Evolutionary conservation across 2,797 vertebrate species (phyloP).

Genomic region (Alcedo quadribrachys): DNA sequence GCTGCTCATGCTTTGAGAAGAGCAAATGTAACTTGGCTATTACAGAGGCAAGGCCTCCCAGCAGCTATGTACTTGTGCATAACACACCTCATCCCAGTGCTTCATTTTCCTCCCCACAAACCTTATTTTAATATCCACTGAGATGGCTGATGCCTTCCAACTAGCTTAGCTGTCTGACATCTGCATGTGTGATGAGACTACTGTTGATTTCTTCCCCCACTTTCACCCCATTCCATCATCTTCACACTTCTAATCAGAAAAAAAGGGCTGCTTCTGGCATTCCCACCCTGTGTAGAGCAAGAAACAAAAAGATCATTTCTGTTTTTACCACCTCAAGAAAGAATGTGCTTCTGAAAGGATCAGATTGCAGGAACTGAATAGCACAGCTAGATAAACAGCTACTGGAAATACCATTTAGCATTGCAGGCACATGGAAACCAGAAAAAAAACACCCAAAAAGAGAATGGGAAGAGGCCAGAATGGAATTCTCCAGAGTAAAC

Average conservation of each 20-base stretch:
- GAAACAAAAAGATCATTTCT: neutral
- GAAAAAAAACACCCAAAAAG: neutral
- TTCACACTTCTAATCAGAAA: slow-evolving; percentile 34
- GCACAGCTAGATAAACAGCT: neutral
- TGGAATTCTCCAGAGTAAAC: neutral
- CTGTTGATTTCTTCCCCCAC: neutral
- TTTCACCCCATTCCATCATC: slow-evolving; percentile 8
- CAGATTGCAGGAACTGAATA: neutral
- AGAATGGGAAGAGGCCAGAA: neutral
- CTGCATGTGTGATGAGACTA: neutral
- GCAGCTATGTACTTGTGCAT: neutral
- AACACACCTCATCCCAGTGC: neutral
- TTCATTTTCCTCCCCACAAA: neutral
- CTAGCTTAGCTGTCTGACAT: slow-evolving; percentile 26
- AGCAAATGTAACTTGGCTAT: neutral
- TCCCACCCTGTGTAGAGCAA: neutral
- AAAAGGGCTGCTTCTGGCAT: neutral
- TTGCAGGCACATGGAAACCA: neutral
- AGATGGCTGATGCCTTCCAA: neutral
- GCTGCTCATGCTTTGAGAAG: neutral
- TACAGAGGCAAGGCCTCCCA: neutral
- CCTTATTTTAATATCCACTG: neutral
- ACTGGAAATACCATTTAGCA: neutral
- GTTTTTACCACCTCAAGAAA: neutral
- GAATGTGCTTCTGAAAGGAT: neutral